These are phyloP conservation scores for Vollenhovia emeryi DNA, from an alignment of 1,140 invertebrate genomes.

Conservation along the genomic window DNA sequence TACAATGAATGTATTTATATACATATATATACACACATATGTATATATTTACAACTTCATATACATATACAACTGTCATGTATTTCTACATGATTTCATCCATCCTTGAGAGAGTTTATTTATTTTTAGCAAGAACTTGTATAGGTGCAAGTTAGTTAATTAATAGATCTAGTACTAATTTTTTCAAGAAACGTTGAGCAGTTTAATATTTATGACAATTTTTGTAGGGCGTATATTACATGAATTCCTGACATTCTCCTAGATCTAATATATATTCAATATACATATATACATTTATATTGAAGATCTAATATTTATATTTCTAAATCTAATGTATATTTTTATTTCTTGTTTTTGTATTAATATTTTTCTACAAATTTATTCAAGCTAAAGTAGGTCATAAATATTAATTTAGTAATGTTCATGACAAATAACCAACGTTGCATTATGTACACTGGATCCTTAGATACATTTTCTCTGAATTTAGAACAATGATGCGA, in stretches of 20 bases:
- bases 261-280: not conserved
- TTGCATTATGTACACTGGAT: slow-evolving; percentile 10
- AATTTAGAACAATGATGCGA: slow-evolving; percentile 20
- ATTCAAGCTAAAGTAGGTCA: not conserved
- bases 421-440: slow-evolving; percentile 12
- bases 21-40: not conserved
- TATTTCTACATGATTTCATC: slow-evolving; percentile 32
- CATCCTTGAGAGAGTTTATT: slow-evolving; percentile 20
- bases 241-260: not conserved
- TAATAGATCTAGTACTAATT: slow-evolving; percentile 8
- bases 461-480: slow-evolving; percentile 12
- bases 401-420: slow-evolving; percentile 21
- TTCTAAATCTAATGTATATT: slow-evolving; percentile 1
- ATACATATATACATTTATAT: too few species aligned
- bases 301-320: too few species aligned
- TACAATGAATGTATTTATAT: slow-evolving; percentile 28
- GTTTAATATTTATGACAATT: slow-evolving; percentile 17
- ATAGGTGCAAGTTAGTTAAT: slow-evolving; percentile 24
- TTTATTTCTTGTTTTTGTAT: not conserved
- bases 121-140: slow-evolving; percentile 12
- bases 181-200: not conserved
- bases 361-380: not conserved
- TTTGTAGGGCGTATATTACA: not conserved
- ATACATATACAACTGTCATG: slow-evolving; percentile 6
- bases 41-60: not conserved